These are phyloP conservation scores for Hippocampus kuda DNA, from an alignment of 2,797 vertebrate species.

Conservation along the genomic window DNA sequence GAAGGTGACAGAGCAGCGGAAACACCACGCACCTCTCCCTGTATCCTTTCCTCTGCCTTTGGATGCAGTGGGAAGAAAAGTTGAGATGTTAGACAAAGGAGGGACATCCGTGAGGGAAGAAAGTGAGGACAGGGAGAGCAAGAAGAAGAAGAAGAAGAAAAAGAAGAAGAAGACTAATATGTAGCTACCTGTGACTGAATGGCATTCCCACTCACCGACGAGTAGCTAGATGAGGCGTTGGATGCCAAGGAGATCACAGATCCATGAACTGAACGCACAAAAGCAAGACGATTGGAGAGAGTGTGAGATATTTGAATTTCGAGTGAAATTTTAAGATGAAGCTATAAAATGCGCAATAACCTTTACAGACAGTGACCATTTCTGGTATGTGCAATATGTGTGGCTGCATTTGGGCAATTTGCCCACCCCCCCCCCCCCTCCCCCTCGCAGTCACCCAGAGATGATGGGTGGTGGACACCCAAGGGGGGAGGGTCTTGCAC, in stretches of 20 bases:
- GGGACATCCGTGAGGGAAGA: slow-evolving; percentile 1
- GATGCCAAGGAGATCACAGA: slow-evolving; percentile 93
- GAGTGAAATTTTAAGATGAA: neutral
- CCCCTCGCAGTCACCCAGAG: too few species aligned
- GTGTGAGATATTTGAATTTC: neutral
- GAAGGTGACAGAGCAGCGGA: slow-evolving; percentile 27
- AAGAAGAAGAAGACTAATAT: slow-evolving; percentile 9
- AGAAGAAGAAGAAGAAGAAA: slow-evolving; percentile 15
- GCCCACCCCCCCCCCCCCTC: too few species aligned
- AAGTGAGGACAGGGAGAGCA: neutral
- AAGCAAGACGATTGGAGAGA: slow-evolving; percentile 11
- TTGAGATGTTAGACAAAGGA: slow-evolving; percentile 38
- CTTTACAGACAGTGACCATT: too few species aligned
- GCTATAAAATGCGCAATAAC: neutral
- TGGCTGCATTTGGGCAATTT: too few species aligned
- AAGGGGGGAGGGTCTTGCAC: too few species aligned
- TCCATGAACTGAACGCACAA: slow-evolving; percentile 78
- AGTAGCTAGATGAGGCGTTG: slow-evolving; percentile 88
- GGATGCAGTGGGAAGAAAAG: slow-evolving; percentile 40
- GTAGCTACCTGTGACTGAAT: slow-evolving; percentile 52
- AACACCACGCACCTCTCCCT: slow-evolving; percentile 56
- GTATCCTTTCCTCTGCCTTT: slow-evolving; percentile 67
- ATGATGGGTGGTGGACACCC: too few species aligned
- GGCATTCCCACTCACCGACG: slow-evolving; percentile 79
- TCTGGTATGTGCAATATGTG: too few species aligned